Conservation (phyloP, 2,113 vertebrate genomes). For the Strix uralensis region DNA sequence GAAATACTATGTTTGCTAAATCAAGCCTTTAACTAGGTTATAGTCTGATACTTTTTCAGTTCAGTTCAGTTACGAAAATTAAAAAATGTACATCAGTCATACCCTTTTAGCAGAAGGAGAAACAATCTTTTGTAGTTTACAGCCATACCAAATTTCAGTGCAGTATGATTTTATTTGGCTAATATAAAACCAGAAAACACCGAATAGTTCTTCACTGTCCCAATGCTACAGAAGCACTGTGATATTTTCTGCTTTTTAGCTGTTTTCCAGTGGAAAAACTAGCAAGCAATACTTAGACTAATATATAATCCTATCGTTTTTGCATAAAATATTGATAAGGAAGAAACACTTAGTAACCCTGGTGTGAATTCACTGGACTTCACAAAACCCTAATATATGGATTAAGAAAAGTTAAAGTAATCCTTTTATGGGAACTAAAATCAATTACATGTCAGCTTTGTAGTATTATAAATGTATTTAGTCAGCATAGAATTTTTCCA, state of each 20-base stretch:
- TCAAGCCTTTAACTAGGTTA: neutral
- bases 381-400: slow-evolving; percentile 76
- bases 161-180: neutral
- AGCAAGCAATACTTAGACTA: slow-evolving; percentile 63
- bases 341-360: slow-evolving; percentile 77
- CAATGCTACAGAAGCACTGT: neutral
- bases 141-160: neutral
- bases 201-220: neutral
- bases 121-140: neutral
- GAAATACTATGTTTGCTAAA: neutral
- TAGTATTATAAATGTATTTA: slow-evolving; percentile 84
- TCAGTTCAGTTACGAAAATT: neutral
- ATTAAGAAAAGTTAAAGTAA: slow-evolving; percentile 84
- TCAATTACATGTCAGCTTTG: slow-evolving; percentile 82
- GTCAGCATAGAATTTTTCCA: slow-evolving; percentile 80
- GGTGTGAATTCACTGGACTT: slow-evolving; percentile 74
- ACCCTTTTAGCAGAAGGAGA: neutral
- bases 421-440: slow-evolving; percentile 82
- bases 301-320: slow-evolving; percentile 78
- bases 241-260: slow-evolving; percentile 43
- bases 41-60: neutral
- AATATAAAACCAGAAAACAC: neutral
- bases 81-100: neutral
- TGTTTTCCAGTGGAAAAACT: slow-evolving; percentile 56
- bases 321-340: slow-evolving; percentile 79